phyloP scores from a whole-genome alignment of 2,797 vertebrate species.

The Cheirogaleus major region DNA sequence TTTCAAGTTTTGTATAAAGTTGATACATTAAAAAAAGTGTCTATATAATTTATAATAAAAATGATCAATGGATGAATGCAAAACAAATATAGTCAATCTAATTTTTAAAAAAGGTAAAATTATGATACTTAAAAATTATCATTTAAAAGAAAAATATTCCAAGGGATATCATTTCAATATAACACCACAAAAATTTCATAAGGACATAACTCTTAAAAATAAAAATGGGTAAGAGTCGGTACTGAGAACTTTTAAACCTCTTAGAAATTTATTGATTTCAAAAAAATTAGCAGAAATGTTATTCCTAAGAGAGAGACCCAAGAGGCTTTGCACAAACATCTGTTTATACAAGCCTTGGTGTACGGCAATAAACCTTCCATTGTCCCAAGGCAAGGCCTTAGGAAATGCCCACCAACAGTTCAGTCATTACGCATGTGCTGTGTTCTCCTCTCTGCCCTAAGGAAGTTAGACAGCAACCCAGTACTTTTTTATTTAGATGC shows the following conservation, averaged over 20 bases:
- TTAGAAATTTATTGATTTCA: background rate
- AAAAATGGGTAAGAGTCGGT: background rate
- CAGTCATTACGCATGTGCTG: background rate
- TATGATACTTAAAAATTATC: background rate
- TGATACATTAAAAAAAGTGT: background rate
- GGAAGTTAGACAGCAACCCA: background rate
- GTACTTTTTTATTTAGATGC: conserved; percentile 37
- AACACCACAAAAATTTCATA: background rate
- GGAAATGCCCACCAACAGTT: background rate
- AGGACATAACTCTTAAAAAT: background rate
- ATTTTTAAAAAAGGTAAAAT: background rate
- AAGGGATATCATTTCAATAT: background rate
- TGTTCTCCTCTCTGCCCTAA: conserved; percentile 21
- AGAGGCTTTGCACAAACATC: background rate
- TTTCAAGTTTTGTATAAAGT: conserved; percentile 25
- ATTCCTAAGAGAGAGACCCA: background rate
- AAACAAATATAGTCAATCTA: background rate
- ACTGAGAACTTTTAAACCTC: background rate
- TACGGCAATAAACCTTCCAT: background rate
- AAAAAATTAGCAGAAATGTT: background rate
- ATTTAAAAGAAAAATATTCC: background rate
- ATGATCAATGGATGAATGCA: background rate
- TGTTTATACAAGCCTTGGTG: background rate
- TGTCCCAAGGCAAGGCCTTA: background rate
- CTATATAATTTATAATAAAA: background rate